These are phyloP conservation scores for Liopterus haemorrhoidalis DNA, from an alignment of 2,888 invertebrate species.

Conservation along the genomic window DNA sequence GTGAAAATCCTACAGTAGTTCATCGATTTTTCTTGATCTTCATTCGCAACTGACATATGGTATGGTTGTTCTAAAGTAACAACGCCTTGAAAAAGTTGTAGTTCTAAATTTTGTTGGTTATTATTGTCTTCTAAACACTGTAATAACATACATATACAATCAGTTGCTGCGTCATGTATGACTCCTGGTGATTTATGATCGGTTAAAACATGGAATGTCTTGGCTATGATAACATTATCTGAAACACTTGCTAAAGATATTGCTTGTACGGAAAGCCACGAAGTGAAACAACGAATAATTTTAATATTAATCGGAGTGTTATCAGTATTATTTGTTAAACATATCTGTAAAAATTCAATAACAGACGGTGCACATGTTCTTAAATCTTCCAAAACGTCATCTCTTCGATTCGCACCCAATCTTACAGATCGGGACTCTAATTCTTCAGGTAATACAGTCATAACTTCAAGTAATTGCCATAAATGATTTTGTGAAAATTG, in stretches of 20 bases:
- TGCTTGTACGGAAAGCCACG: conserved; percentile 84
- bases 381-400: conserved; percentile 76
- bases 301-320: conserved; percentile 65
- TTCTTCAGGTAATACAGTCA: conserved; percentile 95
- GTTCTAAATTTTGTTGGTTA: conserved; percentile 67
- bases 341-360: conserved; percentile 71
- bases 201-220: conserved; percentile 64
- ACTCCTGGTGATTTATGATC: conserved; percentile 51
- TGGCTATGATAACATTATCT: conserved; percentile 65
- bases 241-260: conserved; percentile 69
- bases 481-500: conserved; percentile 66
- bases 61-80: conserved; percentile 77
- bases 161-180: conserved; percentile 85
- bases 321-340: conserved; percentile 58
- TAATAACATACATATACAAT: conserved; percentile 81
- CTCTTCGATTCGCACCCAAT: conserved; percentile 85
- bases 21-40: conserved; percentile 88
- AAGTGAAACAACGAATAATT: conserved; percentile 79
- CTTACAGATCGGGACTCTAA: conserved; percentile 72
- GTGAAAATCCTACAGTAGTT: conserved; percentile 95
- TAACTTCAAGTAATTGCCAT: conserved; percentile 82
- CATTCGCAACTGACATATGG: conserved; percentile 84
- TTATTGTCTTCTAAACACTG: conserved; percentile 75
- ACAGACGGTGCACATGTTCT: conserved; percentile 70
- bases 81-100: conserved; percentile 75